Base-by-base conservation (phyloP, 2,113 vertebrate genomes). In the Dasypus novemcinctus region DNA sequence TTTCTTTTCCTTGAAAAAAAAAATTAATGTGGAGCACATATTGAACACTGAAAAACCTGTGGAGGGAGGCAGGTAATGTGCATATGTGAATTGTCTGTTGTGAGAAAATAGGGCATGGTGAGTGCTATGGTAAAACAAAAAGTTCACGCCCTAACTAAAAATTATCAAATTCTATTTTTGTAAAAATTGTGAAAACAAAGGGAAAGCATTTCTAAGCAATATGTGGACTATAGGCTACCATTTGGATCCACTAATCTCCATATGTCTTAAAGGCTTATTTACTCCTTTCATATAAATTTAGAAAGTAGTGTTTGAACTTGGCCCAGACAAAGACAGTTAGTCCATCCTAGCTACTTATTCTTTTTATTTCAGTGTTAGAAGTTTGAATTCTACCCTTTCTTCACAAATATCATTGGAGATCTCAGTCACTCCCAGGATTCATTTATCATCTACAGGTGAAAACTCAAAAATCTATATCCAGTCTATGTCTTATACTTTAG, bases 11-110 rank as follows among this genome's bases (percentile, higher is more conserved):
- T 33, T 64, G 64, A 80, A 63, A 21, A 72, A 79, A 11, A 59
- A 31, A 21, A 57, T n/a, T 72, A 49, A 84, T 61, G 4, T 76
- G 52, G 46, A 72, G 33, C 15, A 66, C 13, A n/a, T 57, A 4
- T 64, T 43, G 18, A 85, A 36, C 43, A 87, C 57, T 92, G 80
- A 69, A 46, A 38, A 82, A 31, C 27, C n/a, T 61, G 4, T 61
- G 1, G 4, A 0, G 7, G 7, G 17, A 43, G 5, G 2, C 18
- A 36, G 46, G n/a, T 36, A 83, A 43, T 52, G 3, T 61, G 13
- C 13, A 46, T 27, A 20, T 63, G 29, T 33, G 36, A 76, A 86
- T 46, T 21, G 20, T 85, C 27, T 25, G 27, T 54, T 64, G 0
- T 49, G 85, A 54, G 36, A 89, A 91, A 85, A 78, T 38, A 43